Evolutionary conservation across 2,888 invertebrate genomes (phyloP).

Genomic region (Lithophane semibrunnea): DNA sequence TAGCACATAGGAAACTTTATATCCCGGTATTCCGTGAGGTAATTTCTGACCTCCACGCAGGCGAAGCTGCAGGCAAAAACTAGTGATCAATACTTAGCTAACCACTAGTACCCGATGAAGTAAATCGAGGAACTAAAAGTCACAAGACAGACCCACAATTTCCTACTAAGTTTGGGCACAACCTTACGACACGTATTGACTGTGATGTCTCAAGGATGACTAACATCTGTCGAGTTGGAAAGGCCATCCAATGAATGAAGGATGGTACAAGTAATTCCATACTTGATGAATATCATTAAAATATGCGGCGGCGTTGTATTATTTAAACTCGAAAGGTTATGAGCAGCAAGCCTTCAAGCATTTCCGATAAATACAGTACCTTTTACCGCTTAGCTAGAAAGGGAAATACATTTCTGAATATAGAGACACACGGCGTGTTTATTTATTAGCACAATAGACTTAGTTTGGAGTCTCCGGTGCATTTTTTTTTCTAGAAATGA

Average conservation of each 20-base stretch:
- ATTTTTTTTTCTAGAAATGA: neutral
- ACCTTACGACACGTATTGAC: constrained; percentile 18
- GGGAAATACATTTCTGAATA: constrained; percentile 42
- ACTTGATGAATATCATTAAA: constrained; percentile 58
- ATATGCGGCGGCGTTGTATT: constrained; percentile 52
- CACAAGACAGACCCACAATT: neutral
- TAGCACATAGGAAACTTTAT: too few species aligned
- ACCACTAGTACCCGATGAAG: neutral
- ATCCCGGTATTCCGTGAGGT: too few species aligned
- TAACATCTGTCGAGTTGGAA: constrained; percentile 41
- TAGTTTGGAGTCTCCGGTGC: neutral
- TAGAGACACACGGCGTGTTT: neutral
- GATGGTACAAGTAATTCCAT: constrained; percentile 49
- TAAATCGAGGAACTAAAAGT: neutral
- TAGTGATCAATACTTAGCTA: neutral
- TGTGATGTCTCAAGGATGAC: constrained; percentile 24
- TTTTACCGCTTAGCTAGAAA: constrained; percentile 39
- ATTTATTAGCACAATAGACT: constrained; percentile 27
- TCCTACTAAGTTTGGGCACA: constrained; percentile 32
- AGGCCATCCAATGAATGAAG: constrained; percentile 49
- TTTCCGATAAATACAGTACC: constrained; percentile 45
- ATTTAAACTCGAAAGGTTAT: constrained; percentile 56
- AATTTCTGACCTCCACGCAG: too few species aligned
- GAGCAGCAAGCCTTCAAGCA: constrained; percentile 39
- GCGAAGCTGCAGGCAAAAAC: too few species aligned